These are phyloP conservation scores for Malurus melanocephalus DNA, from an alignment of 2,113 vertebrate species.

Conservation along the genomic window DNA sequence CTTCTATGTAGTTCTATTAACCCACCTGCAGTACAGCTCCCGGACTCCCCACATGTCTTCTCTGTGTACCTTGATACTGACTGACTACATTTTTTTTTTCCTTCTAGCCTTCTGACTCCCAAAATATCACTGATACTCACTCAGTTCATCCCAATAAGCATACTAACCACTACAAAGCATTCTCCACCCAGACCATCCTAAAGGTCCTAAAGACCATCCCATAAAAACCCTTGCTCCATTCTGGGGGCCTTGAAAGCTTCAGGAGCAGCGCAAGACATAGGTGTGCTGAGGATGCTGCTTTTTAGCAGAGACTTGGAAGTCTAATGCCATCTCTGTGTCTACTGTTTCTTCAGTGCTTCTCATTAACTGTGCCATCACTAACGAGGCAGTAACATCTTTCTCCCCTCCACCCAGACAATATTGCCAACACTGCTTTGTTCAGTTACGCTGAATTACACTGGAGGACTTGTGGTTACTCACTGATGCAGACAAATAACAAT, in stretches of 20 bases:
- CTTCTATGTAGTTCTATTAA: neutral
- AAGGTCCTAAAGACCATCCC: neutral
- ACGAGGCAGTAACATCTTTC: neutral
- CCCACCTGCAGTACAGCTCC: neutral
- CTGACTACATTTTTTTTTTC: neutral
- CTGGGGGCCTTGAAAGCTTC: neutral
- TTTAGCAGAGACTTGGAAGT: neutral
- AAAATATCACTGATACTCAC: neutral
- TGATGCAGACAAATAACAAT: constrained; percentile 20
- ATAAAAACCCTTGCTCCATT: neutral
- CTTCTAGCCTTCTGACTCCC: neutral
- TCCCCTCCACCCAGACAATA: neutral
- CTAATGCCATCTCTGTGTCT: neutral
- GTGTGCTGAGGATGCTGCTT: neutral
- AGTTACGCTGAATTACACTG: neutral
- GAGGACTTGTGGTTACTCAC: constrained; percentile 6
- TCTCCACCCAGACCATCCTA: neutral
- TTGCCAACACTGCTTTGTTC: neutral
- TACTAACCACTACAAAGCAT: neutral
- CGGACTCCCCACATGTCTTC: accelerated
- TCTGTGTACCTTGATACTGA: neutral
- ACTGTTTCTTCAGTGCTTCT: neutral
- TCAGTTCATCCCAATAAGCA: neutral
- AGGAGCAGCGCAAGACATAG: neutral
- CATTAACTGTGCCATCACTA: neutral